These are phyloP conservation scores for Trachurus trachurus DNA, from an alignment of 2,797 vertebrate species.

Conservation along the genomic window DNA sequence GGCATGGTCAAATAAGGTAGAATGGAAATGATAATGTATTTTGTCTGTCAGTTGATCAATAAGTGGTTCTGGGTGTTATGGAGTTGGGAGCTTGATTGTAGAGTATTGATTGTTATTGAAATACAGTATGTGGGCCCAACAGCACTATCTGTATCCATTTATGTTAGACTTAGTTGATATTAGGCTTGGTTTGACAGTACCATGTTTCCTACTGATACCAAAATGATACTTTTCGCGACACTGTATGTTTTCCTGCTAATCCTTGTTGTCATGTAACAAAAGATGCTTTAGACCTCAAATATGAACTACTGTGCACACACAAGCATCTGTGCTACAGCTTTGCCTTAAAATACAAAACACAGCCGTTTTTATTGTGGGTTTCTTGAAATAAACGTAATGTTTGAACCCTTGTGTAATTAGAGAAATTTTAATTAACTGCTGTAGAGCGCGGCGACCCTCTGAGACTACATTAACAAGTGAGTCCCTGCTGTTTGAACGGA, in stretches of 20 bases:
- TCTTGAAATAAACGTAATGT: neutral
- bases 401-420: slow-evolving; percentile 37
- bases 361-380: neutral
- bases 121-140: neutral
- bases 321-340: neutral
- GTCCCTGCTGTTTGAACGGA: slow-evolving; percentile 49
- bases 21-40: neutral
- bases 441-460: slow-evolving; percentile 18
- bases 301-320: neutral
- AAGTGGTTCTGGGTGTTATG: neutral
- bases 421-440: slow-evolving; percentile 57
- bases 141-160: neutral
- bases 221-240: neutral
- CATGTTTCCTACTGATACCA: neutral
- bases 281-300: neutral
- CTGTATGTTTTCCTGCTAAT: neutral
- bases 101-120: neutral
- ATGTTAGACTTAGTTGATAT: neutral
- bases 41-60: neutral
- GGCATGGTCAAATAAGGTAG: neutral
- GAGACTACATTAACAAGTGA: slow-evolving; percentile 52
- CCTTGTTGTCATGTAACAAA: neutral
- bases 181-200: no score
- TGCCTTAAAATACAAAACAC: neutral
- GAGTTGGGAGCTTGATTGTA: neutral